Evolutionary conservation across 2,113 vertebrate species (phyloP).

Genomic region (Podarcis cretensis): DNA sequence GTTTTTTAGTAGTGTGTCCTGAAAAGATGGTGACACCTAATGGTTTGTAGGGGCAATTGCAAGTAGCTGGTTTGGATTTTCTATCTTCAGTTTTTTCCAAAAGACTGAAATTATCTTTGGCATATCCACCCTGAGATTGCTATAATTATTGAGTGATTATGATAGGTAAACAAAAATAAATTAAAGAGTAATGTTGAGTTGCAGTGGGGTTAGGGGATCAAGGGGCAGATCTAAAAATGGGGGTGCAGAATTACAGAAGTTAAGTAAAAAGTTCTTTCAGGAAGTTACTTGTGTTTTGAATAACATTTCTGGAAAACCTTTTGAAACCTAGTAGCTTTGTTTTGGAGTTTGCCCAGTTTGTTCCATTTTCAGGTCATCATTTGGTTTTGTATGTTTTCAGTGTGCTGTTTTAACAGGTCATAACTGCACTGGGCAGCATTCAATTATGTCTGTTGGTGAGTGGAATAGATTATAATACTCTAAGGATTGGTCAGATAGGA

Average conservation of each 20-base stretch:
- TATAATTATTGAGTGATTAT: neutral
- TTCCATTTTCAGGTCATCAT: rapidly evolving
- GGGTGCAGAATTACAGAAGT: neutral
- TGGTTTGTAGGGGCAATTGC: conserved; percentile 56
- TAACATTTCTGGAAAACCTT: neutral
- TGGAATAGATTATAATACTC: too few relatives aligned
- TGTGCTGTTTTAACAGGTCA: too few relatives aligned
- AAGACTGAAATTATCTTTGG: neutral
- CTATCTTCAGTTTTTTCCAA: too few relatives aligned
- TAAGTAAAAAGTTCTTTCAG: neutral
- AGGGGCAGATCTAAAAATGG: too few relatives aligned
- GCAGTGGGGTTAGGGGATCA: too few relatives aligned
- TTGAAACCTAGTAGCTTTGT: neutral
- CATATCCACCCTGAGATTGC: neutral
- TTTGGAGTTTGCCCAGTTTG: neutral
- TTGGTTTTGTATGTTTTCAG: neutral
- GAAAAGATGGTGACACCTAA: conserved; percentile 68
- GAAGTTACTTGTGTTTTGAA: neutral
- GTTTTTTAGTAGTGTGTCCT: neutral
- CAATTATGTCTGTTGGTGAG: too few relatives aligned
- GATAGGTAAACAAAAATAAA: neutral
- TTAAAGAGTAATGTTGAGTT: neutral
- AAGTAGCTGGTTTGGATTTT: conserved; percentile 4
- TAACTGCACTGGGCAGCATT: too few relatives aligned
- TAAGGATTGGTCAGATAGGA: too few relatives aligned